A percentile compares a stretch with the other conserved stretches of the same genome.
Evolutionary conservation across 2,113 vertebrate species (phyloP).

Genomic region (Dicaeum eximium): DNA sequence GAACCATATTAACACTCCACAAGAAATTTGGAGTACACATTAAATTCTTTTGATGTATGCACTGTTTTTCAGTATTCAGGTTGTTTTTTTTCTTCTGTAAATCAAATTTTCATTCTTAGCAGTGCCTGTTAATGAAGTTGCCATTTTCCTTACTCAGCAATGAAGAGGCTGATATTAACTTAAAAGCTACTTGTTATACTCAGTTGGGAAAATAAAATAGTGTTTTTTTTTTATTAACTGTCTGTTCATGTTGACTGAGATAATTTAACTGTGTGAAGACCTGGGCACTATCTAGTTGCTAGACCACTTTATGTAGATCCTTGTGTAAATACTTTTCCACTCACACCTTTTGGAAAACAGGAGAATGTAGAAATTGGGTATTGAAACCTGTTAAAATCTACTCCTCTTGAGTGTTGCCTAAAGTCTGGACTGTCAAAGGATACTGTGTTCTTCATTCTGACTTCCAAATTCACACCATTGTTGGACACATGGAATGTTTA

Average conservation of each 20-base stretch:
- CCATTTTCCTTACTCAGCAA: not conserved
- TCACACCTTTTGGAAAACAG: not conserved
- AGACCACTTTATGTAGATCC: not conserved
- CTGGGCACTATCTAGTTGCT: not conserved
- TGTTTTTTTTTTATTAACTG: not conserved
- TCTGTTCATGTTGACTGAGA: not conserved
- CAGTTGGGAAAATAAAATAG: not conserved
- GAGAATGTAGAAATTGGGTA: not conserved
- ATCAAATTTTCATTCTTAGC: not conserved
- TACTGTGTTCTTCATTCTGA: not conserved
- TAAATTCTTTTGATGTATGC: not conserved
- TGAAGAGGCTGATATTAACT: not conserved
- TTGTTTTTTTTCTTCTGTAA: not conserved
- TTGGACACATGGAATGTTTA: not conserved
- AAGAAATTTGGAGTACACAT: not conserved
- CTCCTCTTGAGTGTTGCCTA: not conserved
- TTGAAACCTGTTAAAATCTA: not conserved
- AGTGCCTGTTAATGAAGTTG: not conserved
- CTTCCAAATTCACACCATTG: not conserved
- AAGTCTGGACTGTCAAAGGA: not conserved
- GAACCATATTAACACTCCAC: not conserved
- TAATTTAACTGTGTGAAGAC: not conserved
- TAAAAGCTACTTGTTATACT: not conserved
- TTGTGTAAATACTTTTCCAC: not conserved
- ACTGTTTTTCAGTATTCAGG: not conserved